Evolutionary conservation across 2,888 invertebrate species (phyloP).

Genomic region (Dicyrtomina minuta): DNA sequence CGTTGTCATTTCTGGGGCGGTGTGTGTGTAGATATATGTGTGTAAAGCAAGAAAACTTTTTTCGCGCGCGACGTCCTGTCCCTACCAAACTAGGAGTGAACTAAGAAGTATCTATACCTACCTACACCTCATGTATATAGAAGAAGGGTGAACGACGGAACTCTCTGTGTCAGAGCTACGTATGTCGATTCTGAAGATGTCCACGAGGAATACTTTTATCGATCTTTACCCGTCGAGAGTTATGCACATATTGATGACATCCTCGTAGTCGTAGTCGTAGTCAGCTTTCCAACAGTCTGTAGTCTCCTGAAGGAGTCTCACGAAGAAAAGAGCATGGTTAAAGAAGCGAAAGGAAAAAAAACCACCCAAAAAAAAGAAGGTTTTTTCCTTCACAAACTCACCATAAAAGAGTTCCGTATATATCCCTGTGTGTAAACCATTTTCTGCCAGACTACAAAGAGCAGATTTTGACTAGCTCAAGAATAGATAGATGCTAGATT

Average conservation of each 20-base stretch:
- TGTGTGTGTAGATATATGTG: not conserved
- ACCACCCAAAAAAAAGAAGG: not conserved
- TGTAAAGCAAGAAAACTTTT: not conserved
- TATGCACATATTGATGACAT: slow-evolving; percentile 24
- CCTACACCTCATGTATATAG: too few relatives aligned
- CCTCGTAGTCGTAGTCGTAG: not conserved
- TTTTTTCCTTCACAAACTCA: slow-evolving; percentile 9
- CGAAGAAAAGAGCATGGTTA: slow-evolving; percentile 13
- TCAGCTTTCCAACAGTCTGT: not conserved
- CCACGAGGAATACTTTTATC: slow-evolving; percentile 9
- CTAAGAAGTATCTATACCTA: too few relatives aligned
- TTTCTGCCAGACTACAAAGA: not conserved
- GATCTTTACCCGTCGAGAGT: slow-evolving; percentile 1
- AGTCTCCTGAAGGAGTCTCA: not conserved
- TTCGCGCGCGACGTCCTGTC: too few relatives aligned
- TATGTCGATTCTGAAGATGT: slow-evolving; percentile 3
- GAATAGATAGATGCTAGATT: not conserved
- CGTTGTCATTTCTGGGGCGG: not conserved
- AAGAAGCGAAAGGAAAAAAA: slow-evolving; percentile 1
- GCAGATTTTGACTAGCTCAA: not conserved
- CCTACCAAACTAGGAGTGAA: too few relatives aligned
- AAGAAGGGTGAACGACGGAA: not conserved
- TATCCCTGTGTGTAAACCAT: too few relatives aligned
- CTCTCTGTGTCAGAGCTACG: not conserved
- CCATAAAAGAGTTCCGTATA: slow-evolving; percentile 1